These are phyloP conservation scores for Microtus ochrogaster DNA, from an alignment of 2,113 vertebrate species.

Conservation along the genomic window DNA sequence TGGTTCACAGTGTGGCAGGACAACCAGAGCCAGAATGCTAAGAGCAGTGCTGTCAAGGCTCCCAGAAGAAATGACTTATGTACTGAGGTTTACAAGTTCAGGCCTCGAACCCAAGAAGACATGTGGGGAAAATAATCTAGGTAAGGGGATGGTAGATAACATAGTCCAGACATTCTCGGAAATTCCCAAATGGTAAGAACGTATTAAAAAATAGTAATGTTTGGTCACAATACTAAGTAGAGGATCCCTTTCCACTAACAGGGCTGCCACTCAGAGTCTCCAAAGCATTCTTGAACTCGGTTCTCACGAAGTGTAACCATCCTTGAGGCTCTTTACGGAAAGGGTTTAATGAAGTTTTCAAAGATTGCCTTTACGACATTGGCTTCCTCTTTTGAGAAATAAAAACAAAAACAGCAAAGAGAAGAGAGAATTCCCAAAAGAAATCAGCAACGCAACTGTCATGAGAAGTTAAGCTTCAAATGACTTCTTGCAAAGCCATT, in stretches of 20 bases:
- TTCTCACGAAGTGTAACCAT: background rate
- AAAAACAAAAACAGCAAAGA: background rate
- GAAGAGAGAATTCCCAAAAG: background rate
- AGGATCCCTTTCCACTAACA: background rate
- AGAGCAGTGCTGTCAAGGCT: background rate
- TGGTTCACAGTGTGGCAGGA: background rate
- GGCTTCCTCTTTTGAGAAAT: background rate
- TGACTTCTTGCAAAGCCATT: background rate
- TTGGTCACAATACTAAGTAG: background rate
- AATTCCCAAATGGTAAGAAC: background rate
- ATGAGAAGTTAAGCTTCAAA: background rate
- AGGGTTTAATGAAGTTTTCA: background rate
- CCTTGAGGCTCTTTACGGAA: background rate
- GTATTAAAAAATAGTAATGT: background rate
- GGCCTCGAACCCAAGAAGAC: background rate
- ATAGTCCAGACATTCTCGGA: background rate
- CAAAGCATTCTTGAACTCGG: background rate
- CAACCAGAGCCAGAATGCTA: background rate
- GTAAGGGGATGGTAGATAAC: background rate
- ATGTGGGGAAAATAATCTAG: background rate
- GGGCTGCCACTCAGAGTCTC: background rate
- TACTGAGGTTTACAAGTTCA: background rate
- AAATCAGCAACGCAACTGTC: background rate
- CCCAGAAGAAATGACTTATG: background rate
- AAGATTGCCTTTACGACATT: constrained; percentile 29